These are phyloP conservation scores for Eupeodes latifasciatus DNA, from an alignment of 2,888 invertebrate genomes.

Conservation along the genomic window DNA sequence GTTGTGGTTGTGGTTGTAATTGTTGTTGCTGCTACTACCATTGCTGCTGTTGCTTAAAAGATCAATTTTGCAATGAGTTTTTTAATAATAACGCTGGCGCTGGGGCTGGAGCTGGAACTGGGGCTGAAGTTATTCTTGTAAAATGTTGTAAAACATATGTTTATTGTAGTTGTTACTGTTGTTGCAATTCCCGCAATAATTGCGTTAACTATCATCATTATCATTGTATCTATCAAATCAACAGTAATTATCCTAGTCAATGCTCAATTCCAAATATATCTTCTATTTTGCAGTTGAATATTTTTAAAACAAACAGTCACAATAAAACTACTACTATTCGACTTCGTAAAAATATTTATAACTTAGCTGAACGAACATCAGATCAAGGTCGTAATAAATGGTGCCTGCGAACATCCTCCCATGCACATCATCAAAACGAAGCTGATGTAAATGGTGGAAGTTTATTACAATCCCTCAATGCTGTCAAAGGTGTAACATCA, in stretches of 20 bases:
- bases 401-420: constrained; percentile 32
- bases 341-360: constrained; percentile 13
- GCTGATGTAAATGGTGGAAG: not conserved
- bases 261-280: constrained; percentile 24
- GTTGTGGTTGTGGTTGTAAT: constrained; percentile 14
- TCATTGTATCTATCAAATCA: constrained; percentile 45
- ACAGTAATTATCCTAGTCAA: not conserved
- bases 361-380: constrained; percentile 30
- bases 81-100: not conserved
- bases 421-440: not conserved
- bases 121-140: not conserved
- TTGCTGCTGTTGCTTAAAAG: constrained; percentile 37
- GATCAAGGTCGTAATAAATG: constrained; percentile 51
- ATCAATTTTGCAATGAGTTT: not conserved
- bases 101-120: not conserved
- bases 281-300: constrained; percentile 34
- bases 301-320: constrained; percentile 42
- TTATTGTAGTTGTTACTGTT: constrained; percentile 20
- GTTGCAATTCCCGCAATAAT: not conserved
- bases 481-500: constrained; percentile 71
- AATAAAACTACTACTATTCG: constrained; percentile 40
- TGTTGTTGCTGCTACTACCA: constrained; percentile 24
- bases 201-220: constrained; percentile 11
- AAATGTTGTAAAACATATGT: constrained; percentile 50
- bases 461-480: constrained; percentile 51